Evolutionary conservation across 1,140 invertebrate genomes (phyloP), one percentile per base, ranked within the genome.

Genomic region (Drosophila lini): DNA sequence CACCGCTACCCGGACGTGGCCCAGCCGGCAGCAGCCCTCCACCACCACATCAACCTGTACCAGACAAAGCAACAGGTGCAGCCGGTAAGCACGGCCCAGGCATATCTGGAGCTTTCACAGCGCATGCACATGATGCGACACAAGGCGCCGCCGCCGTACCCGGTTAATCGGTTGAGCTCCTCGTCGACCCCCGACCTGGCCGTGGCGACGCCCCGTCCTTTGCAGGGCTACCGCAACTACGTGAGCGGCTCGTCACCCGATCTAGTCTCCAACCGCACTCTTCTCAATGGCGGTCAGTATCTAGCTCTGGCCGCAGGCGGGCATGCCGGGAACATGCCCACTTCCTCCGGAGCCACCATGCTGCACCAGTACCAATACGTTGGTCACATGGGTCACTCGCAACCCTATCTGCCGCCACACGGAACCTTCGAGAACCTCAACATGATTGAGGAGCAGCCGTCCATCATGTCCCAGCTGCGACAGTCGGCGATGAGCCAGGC

Each of bases 71-170:
- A 76, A 19, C 74, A 38, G 52, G 13, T 74, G 15, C 76, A 70
- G 34, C 74, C 80, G 2, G 62, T 75, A 7, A 67, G 55, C 55
- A 55, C 74, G 9, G 47, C 73, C 5, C 74, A 77, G 32, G 77
- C 73, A 9, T 88, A 92, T 19, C 65, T 94, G 67, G 85, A 92
- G 28, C 48, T 88, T 0, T 80, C 80, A 3, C 93, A 94, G 67
- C 93, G 93, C 42, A 84, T 95, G 62, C 94, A 95, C 38, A 94
- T 96, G 77, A 93, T 96, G 47, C 95, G 96, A 77, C 93, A 97
- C 85, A 97, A 97, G 92, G 96, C 95, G 0, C 97, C 97, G 0
- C 97, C 97, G 0, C 96, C 97, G 0, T 97, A 97, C 92, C 96
- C 96, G 0, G 94, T 95, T 0, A 94, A 94, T 80, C 93, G 95